A percentile compares a stretch with the other conserved stretches of the same genome.
phyloP scores from a whole-genome alignment of 2,888 invertebrate genomes.

The Monochamus alternatus region DNA sequence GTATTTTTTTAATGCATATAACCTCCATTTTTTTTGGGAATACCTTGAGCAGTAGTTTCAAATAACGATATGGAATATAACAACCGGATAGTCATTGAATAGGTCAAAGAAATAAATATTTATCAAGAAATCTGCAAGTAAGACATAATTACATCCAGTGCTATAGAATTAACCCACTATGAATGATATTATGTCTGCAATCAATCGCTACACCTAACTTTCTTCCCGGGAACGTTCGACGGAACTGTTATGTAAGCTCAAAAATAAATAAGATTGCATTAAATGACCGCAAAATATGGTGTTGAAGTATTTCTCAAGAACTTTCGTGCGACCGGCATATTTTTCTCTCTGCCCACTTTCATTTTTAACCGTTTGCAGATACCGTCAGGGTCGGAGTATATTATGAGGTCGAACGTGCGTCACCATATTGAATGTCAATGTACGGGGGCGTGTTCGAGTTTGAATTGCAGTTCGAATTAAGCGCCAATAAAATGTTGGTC shows the following conservation, averaged over 20 bases:
- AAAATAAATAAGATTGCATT: slow-evolving; percentile 25
- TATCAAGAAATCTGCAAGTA: not conserved
- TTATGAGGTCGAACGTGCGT: not conserved
- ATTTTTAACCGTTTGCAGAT: slow-evolving; percentile 4
- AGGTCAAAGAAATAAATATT: not conserved
- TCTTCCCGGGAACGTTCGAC: slow-evolving; percentile 22
- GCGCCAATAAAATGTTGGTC: not conserved
- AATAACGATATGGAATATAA: too few relatives aligned
- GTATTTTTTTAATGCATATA: too few relatives aligned
- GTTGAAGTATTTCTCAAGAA: slow-evolving; percentile 22
- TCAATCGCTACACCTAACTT: slow-evolving; percentile 7
- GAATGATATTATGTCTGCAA: not conserved
- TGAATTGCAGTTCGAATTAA: not conserved
- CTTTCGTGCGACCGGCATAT: slow-evolving; percentile 13
- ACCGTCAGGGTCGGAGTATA: not conserved
- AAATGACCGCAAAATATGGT: slow-evolving; percentile 19
- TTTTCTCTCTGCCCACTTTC: slow-evolving; percentile 14
- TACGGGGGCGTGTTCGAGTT: not conserved
- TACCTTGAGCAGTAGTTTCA: too few relatives aligned
- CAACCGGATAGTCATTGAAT: too few relatives aligned
- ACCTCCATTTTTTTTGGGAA: too few relatives aligned
- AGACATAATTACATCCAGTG: not conserved
- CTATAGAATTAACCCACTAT: not conserved
- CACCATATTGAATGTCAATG: too few relatives aligned
- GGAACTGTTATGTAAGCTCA: slow-evolving; percentile 24